Base-by-base conservation (phyloP, 2,113 vertebrate species). In the Rynchops niger region DNA sequence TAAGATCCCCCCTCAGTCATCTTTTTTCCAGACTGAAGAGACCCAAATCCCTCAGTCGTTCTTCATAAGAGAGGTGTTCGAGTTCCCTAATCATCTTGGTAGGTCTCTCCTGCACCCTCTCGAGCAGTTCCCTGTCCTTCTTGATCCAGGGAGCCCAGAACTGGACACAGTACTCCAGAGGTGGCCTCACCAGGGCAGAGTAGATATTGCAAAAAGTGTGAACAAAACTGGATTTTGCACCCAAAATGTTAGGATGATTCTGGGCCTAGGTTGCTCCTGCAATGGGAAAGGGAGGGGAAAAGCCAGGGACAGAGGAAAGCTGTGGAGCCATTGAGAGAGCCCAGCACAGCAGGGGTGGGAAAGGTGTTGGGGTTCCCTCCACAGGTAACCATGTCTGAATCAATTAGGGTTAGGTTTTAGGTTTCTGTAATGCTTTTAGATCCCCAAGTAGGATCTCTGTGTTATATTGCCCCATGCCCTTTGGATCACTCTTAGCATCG, bases 381-480 rank as follows among this genome's bases (percentile, higher is more conserved):
- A 26, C 27, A 59, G 30, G 38, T 47, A 63, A 11, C 26, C 12
- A 32, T 15, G 21, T 47, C 40, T 66, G 34, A 70, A 21, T 17
- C 25, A 42, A 47, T n/a, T n/a, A 30, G 15, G 34, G 42, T 40
- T 10, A 12, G 2, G 26, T 32, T 87, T 86, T 69, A 36, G 43
- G 5, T 13, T 90, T 6, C 27, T 90, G 18, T 29, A 20, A 34
- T 7, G 10, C 8, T 67, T 88, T 79, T 58, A 58, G 4, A 30
- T 69, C 18, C 22, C 50, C 22, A 13, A 30, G 43, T 50, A 42
- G 5, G 32, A 49, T 19, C 17, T 78, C 50, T 34, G 27, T 76
- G 36, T 36, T 12, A 3, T 8, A 3, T 34, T n/a, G 15, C 11
- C n/a, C 29, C 6, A 6, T 4, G 36, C 2, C 6, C 21, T 71